Evolutionary conservation across 1,140 invertebrate species (phyloP).

Genomic region (Phortica variegata): DNA sequence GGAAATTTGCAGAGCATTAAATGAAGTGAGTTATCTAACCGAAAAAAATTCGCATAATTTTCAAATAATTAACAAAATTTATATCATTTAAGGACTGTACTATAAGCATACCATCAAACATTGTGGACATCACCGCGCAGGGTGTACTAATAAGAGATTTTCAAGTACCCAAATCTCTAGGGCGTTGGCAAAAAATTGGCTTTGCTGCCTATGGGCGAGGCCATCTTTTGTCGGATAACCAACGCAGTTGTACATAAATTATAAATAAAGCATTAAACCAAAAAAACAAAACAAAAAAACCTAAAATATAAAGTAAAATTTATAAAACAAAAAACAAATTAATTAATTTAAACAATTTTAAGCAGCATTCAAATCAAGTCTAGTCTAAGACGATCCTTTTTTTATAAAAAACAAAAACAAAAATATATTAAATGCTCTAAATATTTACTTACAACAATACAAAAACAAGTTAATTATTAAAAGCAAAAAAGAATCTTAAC

Average conservation of each 20-base stretch:
- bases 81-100: constrained; percentile 48
- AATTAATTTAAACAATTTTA: constrained; percentile 6
- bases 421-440: constrained; percentile 2
- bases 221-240: constrained; percentile 47
- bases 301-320: constrained; percentile 12
- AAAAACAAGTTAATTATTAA: no score
- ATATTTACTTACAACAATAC: no score
- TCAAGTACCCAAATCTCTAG: constrained; percentile 55
- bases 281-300: constrained; percentile 25
- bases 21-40: constrained; percentile 42
- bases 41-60: no score
- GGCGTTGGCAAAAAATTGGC: constrained; percentile 36
- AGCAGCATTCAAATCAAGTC: no score
- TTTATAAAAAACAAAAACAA: neutral
- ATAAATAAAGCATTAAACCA: constrained; percentile 38
- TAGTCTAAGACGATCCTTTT: neutral
- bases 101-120: constrained; percentile 48
- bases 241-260: constrained; percentile 51
- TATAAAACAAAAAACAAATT: constrained; percentile 2
- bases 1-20: constrained; percentile 57
- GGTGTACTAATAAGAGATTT: constrained; percentile 56
- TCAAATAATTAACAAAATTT: neutral
- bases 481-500: no score
- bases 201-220: neutral
- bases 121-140: constrained; percentile 58